Base-by-base conservation (phyloP, 2,888 invertebrate genomes). In the Drosophila siamana region DNA sequence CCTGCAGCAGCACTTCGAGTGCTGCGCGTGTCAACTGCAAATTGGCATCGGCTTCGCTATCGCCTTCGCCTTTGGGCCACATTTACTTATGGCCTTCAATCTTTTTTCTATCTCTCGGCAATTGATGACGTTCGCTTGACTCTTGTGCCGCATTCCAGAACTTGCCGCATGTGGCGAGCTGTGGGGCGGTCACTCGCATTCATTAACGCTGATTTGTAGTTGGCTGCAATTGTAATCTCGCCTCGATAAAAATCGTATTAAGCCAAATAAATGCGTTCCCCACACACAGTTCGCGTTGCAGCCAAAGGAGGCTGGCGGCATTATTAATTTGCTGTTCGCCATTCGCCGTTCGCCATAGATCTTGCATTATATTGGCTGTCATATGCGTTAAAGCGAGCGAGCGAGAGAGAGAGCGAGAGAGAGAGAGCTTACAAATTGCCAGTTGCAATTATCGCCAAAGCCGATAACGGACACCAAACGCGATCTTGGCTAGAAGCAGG, bases 151-250 rank as follows among this genome's bases (percentile, higher is more conserved):
- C 54, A 43, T 54, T 44, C 43, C 54, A 24, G 41, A 30, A 30
- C 30, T 3, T 9, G 30, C 30, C 36, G n/a, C 36, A 26, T 43
- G 51, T 15, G 67, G 26, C 47, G 16, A 40, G 26, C 33, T 36
- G 46, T 26, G 33, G 30, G 54, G 41, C 19, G 57, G 51, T 24
- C 59, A 48, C 54, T 69, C 52, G 64, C 67, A 70, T 80, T 86
- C 81, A 88, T 85, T 80, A 88, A 88, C 86, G 80, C 80, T 80
- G 88, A 86, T 86, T 85, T 78, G 85, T 6, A 26, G 26, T 4
- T 6, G 76, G 75, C 74, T 80, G 82, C 65, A 8, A 24, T 26
- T 15, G 3, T 19, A 7, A 19, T 15, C 26, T 30, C 7, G 43
- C 43, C 56, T 63, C 77, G 73, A 74, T 77, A 77, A 77, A 80